Percentiles rank a stretch among this genome's conserved stretches.
phyloP scores from a whole-genome alignment of 2,113 vertebrate genomes.

The Psettodes erumei region DNA sequence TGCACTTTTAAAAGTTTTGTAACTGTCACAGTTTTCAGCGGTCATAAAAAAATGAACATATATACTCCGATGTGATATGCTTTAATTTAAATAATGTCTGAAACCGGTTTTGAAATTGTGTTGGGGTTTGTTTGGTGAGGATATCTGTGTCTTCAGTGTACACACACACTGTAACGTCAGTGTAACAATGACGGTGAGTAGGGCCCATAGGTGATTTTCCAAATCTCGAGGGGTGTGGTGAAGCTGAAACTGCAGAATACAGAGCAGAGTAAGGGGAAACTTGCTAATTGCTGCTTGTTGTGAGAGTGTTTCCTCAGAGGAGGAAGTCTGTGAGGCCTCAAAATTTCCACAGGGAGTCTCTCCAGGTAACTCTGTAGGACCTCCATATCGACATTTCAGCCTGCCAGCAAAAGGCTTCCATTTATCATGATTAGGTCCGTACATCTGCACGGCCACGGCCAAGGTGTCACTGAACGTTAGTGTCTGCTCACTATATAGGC shows the following conservation, averaged over 20 bases:
- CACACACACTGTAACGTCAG: too few species aligned
- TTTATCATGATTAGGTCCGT: constrained; percentile 62
- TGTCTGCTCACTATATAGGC: constrained; percentile 2
- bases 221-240: too few species aligned
- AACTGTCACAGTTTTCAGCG: too few species aligned
- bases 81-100: too few species aligned
- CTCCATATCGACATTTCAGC: constrained; percentile 43
- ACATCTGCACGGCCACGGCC: constrained; percentile 36
- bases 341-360: constrained; percentile 35
- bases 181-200: too few species aligned
- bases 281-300: constrained; percentile 36
- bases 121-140: too few species aligned
- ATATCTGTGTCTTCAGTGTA: too few species aligned
- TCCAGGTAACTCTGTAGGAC: constrained; percentile 42
- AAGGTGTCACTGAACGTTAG: constrained; percentile 17
- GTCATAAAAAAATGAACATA: too few species aligned
- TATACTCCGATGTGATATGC: too few species aligned
- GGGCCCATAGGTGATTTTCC: too few species aligned
- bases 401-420: constrained; percentile 25
- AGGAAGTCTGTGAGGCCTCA: constrained; percentile 25
- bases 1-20: too few species aligned
- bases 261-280: constrained; percentile 3
- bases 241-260: constrained; percentile 25
- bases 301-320: constrained; percentile 29
- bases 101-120: too few species aligned